phyloP scores from a whole-genome alignment of 1,140 invertebrate species.

The Pogonomyrmex californicus region DNA sequence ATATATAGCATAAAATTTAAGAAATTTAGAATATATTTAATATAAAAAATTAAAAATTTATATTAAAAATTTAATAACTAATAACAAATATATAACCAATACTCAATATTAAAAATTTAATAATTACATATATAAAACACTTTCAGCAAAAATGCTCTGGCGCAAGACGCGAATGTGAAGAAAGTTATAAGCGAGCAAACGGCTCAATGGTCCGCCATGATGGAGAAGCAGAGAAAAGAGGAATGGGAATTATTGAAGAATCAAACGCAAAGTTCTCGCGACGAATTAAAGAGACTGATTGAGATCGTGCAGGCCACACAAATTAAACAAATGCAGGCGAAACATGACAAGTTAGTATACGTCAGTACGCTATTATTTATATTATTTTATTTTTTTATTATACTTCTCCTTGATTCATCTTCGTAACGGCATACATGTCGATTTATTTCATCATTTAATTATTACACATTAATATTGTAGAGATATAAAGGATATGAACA shows the following conservation, averaged over 20 bases:
- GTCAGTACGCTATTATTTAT: not conserved
- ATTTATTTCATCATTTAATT: not conserved
- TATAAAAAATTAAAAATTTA: not conserved
- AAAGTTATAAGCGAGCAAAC: slow-evolving; percentile 96
- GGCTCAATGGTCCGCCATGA: slow-evolving; percentile 96
- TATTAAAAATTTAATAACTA: not conserved
- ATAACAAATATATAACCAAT: not conserved
- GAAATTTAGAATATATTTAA: not conserved
- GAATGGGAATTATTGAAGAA: slow-evolving; percentile 95
- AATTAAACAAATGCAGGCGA: slow-evolving; percentile 96
- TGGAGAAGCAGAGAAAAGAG: slow-evolving; percentile 95
- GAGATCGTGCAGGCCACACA: slow-evolving; percentile 95
- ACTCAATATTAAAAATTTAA: not conserved
- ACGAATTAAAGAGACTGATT: slow-evolving; percentile 95
- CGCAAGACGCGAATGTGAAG: slow-evolving; percentile 92
- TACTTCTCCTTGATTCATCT: not conserved
- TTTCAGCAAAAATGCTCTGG: slow-evolving; percentile 92
- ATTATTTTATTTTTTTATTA: not conserved
- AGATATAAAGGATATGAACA: slow-evolving; percentile 98
- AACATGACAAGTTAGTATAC: slow-evolving; percentile 93
- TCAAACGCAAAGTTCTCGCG: slow-evolving; percentile 94
- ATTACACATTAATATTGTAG: slow-evolving; percentile 83
- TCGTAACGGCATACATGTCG: not conserved
- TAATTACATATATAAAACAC: slow-evolving; percentile 25
- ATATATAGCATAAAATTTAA: not conserved